A percentile compares a stretch with the other conserved stretches of the same genome.
Conservation (phyloP, 2,113 vertebrate species). For the Alosa alosa region DNA sequence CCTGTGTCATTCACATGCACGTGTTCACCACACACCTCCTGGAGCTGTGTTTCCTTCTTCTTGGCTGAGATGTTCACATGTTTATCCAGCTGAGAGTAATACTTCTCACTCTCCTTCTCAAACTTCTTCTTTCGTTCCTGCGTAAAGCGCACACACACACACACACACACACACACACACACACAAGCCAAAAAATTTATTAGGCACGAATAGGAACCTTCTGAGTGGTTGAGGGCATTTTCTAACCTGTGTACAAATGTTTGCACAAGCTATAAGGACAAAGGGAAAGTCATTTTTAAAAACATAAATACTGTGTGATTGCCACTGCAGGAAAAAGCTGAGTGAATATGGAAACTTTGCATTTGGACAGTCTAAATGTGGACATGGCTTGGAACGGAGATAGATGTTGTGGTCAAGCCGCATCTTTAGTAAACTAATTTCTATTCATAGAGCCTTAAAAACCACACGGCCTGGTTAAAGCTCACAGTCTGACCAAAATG, state of each 20-base stretch:
- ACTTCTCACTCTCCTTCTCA: conserved; percentile 94
- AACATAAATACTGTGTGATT: neutral
- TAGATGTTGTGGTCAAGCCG: neutral
- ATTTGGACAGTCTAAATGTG: too few species aligned
- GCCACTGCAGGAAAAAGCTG: neutral
- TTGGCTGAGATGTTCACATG: conserved; percentile 90
- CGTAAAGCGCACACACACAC: conserved; percentile 9
- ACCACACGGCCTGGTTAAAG: neutral
- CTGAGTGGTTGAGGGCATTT: neutral
- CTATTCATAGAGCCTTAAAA: too few species aligned
- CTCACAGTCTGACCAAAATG: neutral
- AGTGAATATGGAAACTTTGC: too few species aligned
- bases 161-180: neutral
- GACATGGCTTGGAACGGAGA: too few species aligned
- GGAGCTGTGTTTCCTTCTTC: conserved; percentile 93
- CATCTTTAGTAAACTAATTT: too few species aligned
- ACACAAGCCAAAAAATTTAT: neutral
- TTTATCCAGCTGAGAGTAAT: conserved; percentile 92
- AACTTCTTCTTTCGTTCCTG: conserved; percentile 96
- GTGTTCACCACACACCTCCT: conserved; percentile 75
- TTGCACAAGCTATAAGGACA: neutral
- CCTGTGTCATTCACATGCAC: neutral
- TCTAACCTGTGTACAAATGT: neutral
- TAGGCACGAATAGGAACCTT: neutral
- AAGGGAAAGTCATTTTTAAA: neutral